Base-by-base conservation (phyloP, 2,797 vertebrate species). In the Lophius americanus region DNA sequence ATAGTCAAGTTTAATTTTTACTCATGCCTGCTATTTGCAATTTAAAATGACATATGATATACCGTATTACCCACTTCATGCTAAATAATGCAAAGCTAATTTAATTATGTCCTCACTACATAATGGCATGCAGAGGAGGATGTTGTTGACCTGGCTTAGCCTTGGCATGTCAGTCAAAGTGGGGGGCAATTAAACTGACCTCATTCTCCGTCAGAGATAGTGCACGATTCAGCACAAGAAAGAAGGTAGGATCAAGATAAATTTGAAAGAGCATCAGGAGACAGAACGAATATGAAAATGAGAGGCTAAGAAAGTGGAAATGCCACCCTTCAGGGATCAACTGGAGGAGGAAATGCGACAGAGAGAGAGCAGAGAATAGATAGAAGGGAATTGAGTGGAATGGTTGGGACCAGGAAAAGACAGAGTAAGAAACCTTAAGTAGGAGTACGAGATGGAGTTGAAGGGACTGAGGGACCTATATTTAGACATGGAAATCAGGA, bases 401-500 rank as follows among this genome's bases (percentile, higher is more conserved):
- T 74, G 52, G 65, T 81, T 78, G 73, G 79, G 85, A 87, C 83
- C 81, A 85, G 85, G 70, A 84, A 87, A 82, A 79, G 78, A 83
- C 57, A 72, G 65, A 68, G 83, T 65, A 77, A 70, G 71, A 78
- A 81, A 78, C 56, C 54, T 68, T 87, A 87, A 90, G 78, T 86
- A 82, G 81, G 85, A 83, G 78, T 88, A 84, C 70, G 79, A 68
- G 69, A 61, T 72, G 55, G 79, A 81, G 83, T 75, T 81, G 79
- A 84, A 86, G 83, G 72, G 71, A 87, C 78, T 67, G 55, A 79
- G 82, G 71, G 78, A 78, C 81, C 86, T 91, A 87, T 89, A 91
- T 90, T 90, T 91, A 91, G 89, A 86, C 87, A 91, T 88, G 83
- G 87, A 90, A 90, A 91, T 89, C 88, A 91, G 87, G 75, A 78